Evolutionary conservation across 2,888 invertebrate species (phyloP).

Genomic region (Agonopterix heracliana): DNA sequence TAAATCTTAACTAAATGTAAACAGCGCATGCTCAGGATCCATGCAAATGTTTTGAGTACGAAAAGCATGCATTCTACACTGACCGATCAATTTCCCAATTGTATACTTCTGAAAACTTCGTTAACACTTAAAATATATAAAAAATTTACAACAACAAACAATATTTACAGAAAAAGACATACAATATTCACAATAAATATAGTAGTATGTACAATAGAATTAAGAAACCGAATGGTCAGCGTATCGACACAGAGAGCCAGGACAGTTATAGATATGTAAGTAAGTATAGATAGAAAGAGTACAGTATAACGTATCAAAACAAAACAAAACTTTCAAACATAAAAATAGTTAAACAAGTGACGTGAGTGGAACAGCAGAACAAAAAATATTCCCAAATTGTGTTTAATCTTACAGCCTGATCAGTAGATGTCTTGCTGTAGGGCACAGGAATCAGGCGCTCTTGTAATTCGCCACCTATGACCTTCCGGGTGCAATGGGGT

Average conservation of each 20-base stretch:
- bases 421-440: conserved; percentile 99
- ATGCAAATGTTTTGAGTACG: conserved; percentile 5
- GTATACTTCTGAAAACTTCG: not conserved
- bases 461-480: conserved; percentile 99
- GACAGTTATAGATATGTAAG: conserved; percentile 49
- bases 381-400: not conserved
- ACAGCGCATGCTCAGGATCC: conserved; percentile 9
- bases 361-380: conserved; percentile 12
- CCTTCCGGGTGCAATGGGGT: conserved; percentile 95
- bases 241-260: conserved; percentile 44
- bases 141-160: not conserved
- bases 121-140: not conserved
- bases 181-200: not conserved
- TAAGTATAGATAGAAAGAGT: conserved; percentile 62
- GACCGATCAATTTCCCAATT: conserved; percentile 10
- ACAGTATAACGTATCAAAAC: conserved; percentile 58
- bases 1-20: too few relatives aligned
- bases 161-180: not conserved
- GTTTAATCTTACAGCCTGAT: conserved; percentile 98
- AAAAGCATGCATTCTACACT: conserved; percentile 10
- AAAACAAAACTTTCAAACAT: conserved; percentile 44
- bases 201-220: not conserved
- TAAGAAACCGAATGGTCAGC: conserved; percentile 48
- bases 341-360: conserved; percentile 17
- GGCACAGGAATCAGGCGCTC: conserved; percentile 99